Base-by-base conservation (phyloP, 2,888 invertebrate genomes). In the Drosophila parthenogenetica region DNA sequence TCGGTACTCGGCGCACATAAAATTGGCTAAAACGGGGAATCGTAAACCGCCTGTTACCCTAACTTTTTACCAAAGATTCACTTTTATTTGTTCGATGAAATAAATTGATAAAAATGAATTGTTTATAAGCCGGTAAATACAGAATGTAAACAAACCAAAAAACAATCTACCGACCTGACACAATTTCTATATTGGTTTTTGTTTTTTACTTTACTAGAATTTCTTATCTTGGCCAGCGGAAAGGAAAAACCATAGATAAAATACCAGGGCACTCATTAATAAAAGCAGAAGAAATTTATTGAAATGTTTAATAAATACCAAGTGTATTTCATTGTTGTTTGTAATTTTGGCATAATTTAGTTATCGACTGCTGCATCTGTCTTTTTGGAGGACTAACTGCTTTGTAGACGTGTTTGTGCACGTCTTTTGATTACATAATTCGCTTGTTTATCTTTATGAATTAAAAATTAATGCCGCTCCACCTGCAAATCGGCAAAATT, bases 401-500 rank as follows among this genome's bases (percentile, higher is more conserved):
- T 8, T 25, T 8, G 53, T 22, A 17, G 35, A 51, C 22, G n/a
- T 43, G 14, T 42, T 22, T 17, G 17, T 29, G 29, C 19, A 2
- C 5, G 43, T 39, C 11, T 50, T 46, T 29, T 49, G 46, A 60
- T 70, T 75, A 69, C 64, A 64, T 64, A 75, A 73, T 39, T 14
- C 32, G 10, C 37, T 11, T 57, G 54, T 49, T 66, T 53, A 66
- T 46, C 62, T 77, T 72, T 64, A 72, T 75, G 67, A 77, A 77
- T 77, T 67, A 72, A 67, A 72, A 29, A 59, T 60, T 46, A 16
- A 66, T 32, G 62, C 50, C 37, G 45, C 39, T 57, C 46, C 73
- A 82, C 69, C 86, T 82, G 76, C 71, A 69, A 45, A 59, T 62
- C 50, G 67, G 63, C 57, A 57, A 59, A 79, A 63, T 59, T 51